Percentiles rank a stretch among this genome's conserved stretches.
Evolutionary conservation across 2,797 vertebrate species (phyloP).

Genomic region (Molossus molossus): DNA sequence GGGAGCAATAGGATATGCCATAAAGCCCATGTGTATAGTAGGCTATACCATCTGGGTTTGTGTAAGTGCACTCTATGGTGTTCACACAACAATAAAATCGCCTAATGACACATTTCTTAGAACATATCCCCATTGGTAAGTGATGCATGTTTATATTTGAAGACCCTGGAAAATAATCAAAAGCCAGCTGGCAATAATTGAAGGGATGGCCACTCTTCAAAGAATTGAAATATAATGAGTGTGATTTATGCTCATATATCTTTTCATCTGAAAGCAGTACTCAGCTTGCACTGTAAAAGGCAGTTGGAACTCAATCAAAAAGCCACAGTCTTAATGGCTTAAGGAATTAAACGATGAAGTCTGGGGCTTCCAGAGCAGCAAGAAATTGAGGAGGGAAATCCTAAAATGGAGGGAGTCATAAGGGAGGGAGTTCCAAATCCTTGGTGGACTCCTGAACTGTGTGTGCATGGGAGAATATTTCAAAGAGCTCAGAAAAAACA

Average conservation of each 20-base stretch:
- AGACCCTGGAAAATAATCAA: conserved; percentile 19
- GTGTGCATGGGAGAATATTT: neutral
- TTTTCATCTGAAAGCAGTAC: conserved; percentile 14
- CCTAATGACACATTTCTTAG: neutral
- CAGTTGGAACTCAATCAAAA: conserved; percentile 27
- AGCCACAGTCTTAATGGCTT: neutral
- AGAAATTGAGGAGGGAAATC: neutral
- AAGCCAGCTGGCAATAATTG: conserved; percentile 8
- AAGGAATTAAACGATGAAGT: conserved; percentile 1
- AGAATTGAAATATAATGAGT: conserved; percentile 21
- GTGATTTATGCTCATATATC: conserved; percentile 12
- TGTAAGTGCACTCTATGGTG: neutral
- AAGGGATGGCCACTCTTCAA: conserved; percentile 38
- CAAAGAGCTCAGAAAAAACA: neutral
- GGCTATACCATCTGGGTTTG: neutral
- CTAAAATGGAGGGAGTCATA: neutral
- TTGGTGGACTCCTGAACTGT: conserved; percentile 51
- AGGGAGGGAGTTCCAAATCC: neutral
- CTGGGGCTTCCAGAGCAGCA: neutral
- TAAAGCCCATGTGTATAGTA: neutral
- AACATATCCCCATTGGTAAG: neutral
- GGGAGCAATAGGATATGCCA: neutral
- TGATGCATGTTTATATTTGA: neutral
- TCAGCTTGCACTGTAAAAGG: neutral
- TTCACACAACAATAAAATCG: neutral